Evolutionary conservation across 2,797 vertebrate genomes (phyloP).

Genomic region (Myioborus miniatus): DNA sequence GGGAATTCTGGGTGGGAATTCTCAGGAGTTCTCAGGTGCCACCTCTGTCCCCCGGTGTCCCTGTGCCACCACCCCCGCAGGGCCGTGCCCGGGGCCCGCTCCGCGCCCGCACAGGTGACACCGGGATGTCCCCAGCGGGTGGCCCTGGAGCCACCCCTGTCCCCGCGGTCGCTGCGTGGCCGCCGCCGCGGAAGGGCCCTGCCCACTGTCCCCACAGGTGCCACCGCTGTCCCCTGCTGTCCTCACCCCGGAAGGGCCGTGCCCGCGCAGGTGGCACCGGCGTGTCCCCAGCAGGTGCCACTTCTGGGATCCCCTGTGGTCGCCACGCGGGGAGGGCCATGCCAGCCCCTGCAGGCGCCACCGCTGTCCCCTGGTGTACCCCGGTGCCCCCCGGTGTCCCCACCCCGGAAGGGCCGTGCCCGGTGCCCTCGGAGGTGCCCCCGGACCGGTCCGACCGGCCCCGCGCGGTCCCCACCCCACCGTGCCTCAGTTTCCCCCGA

Average conservation of each 20-base stretch:
- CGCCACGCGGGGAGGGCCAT: neutral
- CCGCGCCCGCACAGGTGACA: neutral
- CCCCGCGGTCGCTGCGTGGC: neutral
- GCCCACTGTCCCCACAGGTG: neutral
- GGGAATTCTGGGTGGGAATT: neutral
- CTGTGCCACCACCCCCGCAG: neutral
- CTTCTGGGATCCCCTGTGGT: neutral
- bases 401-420: neutral
- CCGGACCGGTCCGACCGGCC: neutral
- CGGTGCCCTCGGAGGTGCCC: neutral
- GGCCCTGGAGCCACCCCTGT: neutral
- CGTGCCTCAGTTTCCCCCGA: neutral
- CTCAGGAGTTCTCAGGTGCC: neutral
- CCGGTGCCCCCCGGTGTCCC: neutral
- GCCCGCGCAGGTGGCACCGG: neutral
- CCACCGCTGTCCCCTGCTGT: no score
- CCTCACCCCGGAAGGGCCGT: no score
- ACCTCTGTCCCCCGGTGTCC: neutral
- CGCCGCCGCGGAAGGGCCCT: neutral
- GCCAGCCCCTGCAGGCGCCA: neutral
- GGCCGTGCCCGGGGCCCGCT: neutral
- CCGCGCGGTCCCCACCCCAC: neutral
- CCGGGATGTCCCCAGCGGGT: neutral
- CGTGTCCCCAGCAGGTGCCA: neutral
- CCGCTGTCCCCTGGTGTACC: neutral